A percentile compares a stretch with the other conserved stretches of the same genome.
phyloP scores from a whole-genome alignment of 2,113 vertebrate genomes.

The Toxotes jaculatrix region DNA sequence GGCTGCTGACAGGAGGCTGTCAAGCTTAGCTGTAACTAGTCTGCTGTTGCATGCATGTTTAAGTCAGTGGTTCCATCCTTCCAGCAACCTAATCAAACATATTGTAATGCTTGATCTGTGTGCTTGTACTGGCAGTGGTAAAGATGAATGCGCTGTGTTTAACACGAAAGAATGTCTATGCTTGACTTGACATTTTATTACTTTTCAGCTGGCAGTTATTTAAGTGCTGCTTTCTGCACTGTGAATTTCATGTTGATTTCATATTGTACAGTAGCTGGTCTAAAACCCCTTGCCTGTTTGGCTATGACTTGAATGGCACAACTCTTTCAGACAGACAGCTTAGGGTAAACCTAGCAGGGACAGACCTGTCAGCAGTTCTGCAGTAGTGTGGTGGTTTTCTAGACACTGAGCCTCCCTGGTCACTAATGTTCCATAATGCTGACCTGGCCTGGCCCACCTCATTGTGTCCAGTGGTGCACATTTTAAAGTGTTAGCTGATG shows the following conservation, averaged over 20 bases:
- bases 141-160: background rate
- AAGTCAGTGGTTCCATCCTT: background rate
- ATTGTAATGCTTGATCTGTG: background rate
- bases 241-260: background rate
- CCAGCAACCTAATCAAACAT: background rate
- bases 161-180: background rate
- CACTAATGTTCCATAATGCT: constrained; percentile 73
- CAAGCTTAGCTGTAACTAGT: background rate
- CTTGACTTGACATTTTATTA: background rate
- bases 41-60: background rate
- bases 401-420: constrained; percentile 61
- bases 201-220: background rate
- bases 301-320: constrained; percentile 39
- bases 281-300: constrained; percentile 18
- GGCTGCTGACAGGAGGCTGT: constrained; percentile 9
- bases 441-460: constrained; percentile 70
- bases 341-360: constrained; percentile 63
- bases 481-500: constrained; percentile 23
- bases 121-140: background rate
- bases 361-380: constrained; percentile 82
- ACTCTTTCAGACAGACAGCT: constrained; percentile 53
- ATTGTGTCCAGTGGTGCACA: constrained; percentile 64
- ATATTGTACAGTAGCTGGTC: background rate
- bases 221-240: background rate
- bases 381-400: constrained; percentile 53